Base-by-base conservation (phyloP, 1,140 invertebrate species). In the Ceratoteleas bidentatus region DNA sequence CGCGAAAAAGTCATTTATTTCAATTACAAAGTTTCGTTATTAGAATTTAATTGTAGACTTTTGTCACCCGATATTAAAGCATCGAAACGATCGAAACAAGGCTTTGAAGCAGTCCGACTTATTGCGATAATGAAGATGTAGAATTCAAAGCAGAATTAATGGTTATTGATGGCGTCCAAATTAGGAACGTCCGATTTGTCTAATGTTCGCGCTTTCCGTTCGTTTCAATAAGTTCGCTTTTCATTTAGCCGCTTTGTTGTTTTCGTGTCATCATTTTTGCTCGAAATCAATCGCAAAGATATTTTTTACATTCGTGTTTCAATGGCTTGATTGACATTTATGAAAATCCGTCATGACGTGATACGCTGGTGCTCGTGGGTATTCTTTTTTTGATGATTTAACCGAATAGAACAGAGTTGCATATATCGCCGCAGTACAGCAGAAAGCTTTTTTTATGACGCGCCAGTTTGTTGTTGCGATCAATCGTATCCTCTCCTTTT, bases 11-110 rank as follows among this genome's bases (percentile, higher is more conserved):
- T 57, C 45, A 80, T 80, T 80, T 68, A 65, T 74, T 80, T 80
- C 69, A 68, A 80, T 80, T 74, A 73, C 40, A 15, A 73, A 80
- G 15, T 68, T 79, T 40, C 62, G 68, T 61, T 53, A 79, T 73
- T 80, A 54, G 16, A 58, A 40, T 66, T 58, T 66, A 61, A 73
- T 74, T 74, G 62, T 34, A 53, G 45, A 53, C 45, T 68, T 79
- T 73, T 64, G 76, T 73, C 62, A 62, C 24, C 13, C 47, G 3
- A 32, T 53, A 38, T 54, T 52, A 60, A 54, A 60, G 47, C 57
- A 36, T 57, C 15, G 38, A 61, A 72, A 72, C 43, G 45, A 53
- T 61, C 14, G n/a, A 53, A 73, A 47, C 32, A 61, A 61, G 3
- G 45, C 47, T 50, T 66, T 66, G 33, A 53, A 56, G 24, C n/a